phyloP scores from a whole-genome alignment of 2,113 vertebrate species.

The Scatophagus argus region DNA sequence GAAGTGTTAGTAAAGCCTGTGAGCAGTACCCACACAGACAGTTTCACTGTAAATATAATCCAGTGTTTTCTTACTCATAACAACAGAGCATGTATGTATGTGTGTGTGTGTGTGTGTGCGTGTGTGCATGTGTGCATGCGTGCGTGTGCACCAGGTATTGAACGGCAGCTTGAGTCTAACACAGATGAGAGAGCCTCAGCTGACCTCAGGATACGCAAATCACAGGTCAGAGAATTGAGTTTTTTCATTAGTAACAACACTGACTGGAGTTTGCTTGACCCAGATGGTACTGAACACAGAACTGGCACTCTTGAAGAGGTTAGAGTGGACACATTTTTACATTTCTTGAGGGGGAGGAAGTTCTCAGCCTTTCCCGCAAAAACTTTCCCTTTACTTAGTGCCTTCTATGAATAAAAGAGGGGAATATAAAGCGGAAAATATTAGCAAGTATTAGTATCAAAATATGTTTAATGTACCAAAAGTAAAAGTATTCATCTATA shows the following conservation, averaged over 20 bases:
- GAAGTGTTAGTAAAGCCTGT: neutral
- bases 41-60: no score
- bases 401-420: no score
- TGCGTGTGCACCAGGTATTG: conserved; percentile 72
- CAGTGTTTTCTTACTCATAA: no score
- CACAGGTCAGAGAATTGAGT: conserved; percentile 88
- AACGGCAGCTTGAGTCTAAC: conserved; percentile 80
- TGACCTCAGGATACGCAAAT: conserved; percentile 94
- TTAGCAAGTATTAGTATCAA: no score
- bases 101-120: neutral
- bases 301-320: neutral
- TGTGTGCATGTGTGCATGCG: conserved; percentile 11
- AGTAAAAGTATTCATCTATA: no score
- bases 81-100: no score
- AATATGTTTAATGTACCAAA: no score
- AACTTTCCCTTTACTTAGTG: no score
- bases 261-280: neutral
- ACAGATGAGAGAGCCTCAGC: conserved; percentile 87
- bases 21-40: neutral
- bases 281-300: neutral
- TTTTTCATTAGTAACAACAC: neutral
- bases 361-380: neutral
- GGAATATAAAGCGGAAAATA: no score
- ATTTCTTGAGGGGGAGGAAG: neutral
- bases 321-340: neutral